Conservation (phyloP, 2,888 invertebrate genomes). For the Acanthosepion esculentum region DNA sequence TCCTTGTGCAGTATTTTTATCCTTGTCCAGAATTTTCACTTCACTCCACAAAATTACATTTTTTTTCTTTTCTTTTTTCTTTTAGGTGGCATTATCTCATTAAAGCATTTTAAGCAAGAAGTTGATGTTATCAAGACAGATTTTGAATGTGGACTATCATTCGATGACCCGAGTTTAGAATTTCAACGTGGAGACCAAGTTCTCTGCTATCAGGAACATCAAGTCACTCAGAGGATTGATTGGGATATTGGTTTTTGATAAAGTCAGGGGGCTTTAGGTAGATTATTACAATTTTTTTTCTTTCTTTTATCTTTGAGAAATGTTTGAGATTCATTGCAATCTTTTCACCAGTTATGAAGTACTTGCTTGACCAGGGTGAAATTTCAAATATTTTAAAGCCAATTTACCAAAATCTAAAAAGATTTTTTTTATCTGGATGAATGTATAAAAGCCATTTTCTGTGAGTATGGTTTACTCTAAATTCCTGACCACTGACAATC, state of each 20-base stretch:
- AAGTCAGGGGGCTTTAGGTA: not conserved
- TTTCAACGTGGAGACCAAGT: conserved; percentile 86
- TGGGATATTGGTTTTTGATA: conserved; percentile 82
- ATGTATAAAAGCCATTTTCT: no score
- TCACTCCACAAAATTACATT: not conserved
- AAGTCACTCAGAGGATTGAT: conserved; percentile 81
- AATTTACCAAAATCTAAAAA: no score
- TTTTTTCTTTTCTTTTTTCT: conserved; percentile 49
- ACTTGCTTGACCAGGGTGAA: not conserved
- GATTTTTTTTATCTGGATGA: no score
- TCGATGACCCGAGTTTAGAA: conserved; percentile 80
- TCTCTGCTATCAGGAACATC: conserved; percentile 83
- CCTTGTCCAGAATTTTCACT: no score
- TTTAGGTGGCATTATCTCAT: conserved; percentile 83
- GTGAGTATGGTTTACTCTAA: no score
- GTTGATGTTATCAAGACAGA: conserved; percentile 87
- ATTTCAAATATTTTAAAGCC: no score
- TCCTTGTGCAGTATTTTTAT: no score
- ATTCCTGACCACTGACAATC: no score
- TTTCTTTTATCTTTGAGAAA: not conserved
- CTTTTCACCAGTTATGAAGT: not conserved
- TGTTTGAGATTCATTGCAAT: not conserved
- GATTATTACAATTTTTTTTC: not conserved
- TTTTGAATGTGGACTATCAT: conserved; percentile 90
- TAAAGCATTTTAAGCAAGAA: conserved; percentile 92